Conservation (phyloP, 64 coral and sea anemone genomes). For the Platygyra sinensis region DNA sequence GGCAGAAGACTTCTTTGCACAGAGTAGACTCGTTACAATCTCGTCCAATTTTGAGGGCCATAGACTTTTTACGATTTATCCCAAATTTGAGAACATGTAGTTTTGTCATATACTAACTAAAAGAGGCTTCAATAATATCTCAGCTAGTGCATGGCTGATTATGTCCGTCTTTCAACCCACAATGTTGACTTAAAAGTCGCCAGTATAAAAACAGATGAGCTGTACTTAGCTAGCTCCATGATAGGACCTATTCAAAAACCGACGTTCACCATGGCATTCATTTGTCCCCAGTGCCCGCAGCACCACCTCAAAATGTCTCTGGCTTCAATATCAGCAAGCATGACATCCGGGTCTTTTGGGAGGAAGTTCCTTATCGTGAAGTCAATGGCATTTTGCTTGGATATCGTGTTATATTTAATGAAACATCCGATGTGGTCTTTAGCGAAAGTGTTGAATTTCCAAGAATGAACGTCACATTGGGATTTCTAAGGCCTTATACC, state of each 20-base stretch:
- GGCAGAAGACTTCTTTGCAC: too few species aligned
- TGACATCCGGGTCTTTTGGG: constrained; percentile 60
- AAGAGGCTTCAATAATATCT: too few species aligned
- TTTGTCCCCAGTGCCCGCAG: constrained; percentile 51
- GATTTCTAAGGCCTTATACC: constrained; percentile 19
- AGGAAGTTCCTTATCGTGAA: constrained; percentile 34
- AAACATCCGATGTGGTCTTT: neutral
- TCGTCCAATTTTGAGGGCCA: too few species aligned
- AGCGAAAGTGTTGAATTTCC: constrained; percentile 23
- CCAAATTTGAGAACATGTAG: too few species aligned
- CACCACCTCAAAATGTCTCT: constrained; percentile 40
- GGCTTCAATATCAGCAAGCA: constrained; percentile 81
- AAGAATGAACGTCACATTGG: neutral
- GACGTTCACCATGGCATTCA: neutral
- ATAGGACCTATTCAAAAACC: neutral
- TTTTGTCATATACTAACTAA: too few species aligned
- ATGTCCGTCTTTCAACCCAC: too few species aligned
- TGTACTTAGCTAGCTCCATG: too few species aligned
- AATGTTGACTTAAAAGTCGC: too few species aligned
- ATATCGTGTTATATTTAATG: constrained; percentile 43
- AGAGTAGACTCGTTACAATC: too few species aligned
- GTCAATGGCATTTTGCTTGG: constrained; percentile 74
- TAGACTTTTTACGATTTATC: too few species aligned
- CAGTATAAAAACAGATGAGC: too few species aligned
- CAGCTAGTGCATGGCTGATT: too few species aligned